These are phyloP conservation scores for Verasper variegatus DNA, from an alignment of 2,113 vertebrate species.

Conservation along the genomic window DNA sequence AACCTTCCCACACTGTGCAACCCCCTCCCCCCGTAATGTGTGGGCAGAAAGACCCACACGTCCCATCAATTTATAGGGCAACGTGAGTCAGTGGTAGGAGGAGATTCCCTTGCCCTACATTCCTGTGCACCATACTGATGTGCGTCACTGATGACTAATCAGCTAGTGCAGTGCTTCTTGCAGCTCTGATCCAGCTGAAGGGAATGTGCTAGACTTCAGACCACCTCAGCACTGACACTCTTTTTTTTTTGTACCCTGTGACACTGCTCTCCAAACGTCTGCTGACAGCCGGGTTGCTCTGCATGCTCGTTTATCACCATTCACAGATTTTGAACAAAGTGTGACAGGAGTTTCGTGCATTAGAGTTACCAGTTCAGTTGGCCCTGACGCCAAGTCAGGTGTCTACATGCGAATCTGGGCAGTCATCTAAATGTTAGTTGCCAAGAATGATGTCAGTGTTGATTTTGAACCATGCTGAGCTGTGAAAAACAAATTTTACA, in stretches of 20 bases:
- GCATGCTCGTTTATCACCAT: neutral
- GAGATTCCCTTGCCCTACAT: conserved; percentile 82
- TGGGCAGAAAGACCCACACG: conserved; percentile 21
- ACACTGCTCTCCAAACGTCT: neutral
- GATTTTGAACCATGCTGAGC: too few species aligned
- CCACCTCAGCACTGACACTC: conserved; percentile 45
- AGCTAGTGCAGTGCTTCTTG: conserved; percentile 58
- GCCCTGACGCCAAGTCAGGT: too few species aligned
- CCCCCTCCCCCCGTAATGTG: neutral
- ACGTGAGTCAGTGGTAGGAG: conserved; percentile 73
- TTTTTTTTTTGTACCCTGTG: neutral
- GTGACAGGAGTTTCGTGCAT: neutral
- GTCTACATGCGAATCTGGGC: neutral
- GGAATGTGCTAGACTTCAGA: conserved; percentile 70
- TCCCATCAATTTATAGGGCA: conserved; percentile 27
- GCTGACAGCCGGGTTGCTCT: conserved; percentile 3
- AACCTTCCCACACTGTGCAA: conserved; percentile 4
- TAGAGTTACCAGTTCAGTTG: too few species aligned
- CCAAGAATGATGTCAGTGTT: neutral
- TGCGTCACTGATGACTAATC: conserved; percentile 81
- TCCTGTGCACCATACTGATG: conserved; percentile 66
- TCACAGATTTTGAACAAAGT: neutral
- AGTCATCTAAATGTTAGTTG: neutral
- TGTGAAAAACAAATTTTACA: neutral
- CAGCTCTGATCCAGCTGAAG: conserved; percentile 54